A percentile compares a stretch with the other conserved stretches of the same genome.
Conservation (phyloP, 2,888 invertebrate genomes). For the Protophormia terraenovae region DNA sequence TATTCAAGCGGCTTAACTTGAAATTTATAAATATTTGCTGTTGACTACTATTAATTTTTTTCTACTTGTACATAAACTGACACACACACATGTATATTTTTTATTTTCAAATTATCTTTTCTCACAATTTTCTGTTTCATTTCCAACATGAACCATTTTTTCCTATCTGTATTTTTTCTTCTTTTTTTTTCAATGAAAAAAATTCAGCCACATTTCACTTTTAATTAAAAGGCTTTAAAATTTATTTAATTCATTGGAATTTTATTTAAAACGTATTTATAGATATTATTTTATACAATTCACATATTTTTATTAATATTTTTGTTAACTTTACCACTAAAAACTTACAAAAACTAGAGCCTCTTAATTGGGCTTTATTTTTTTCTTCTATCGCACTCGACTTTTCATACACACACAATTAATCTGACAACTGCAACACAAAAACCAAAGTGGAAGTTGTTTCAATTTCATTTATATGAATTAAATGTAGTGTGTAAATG, state of each 20-base stretch:
- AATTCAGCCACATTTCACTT: slow-evolving; percentile 52
- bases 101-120: slow-evolving; percentile 58
- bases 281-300: slow-evolving; percentile 28
- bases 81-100: slow-evolving; percentile 41
- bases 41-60: slow-evolving; percentile 42
- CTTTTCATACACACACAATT: slow-evolving; percentile 61
- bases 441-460: slow-evolving; percentile 23
- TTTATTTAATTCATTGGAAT: background rate
- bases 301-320: slow-evolving; percentile 45
- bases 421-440: slow-evolving; percentile 47
- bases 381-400: slow-evolving; percentile 59
- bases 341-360: slow-evolving; percentile 70
- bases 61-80: background rate
- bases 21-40: slow-evolving; percentile 3
- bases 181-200: slow-evolving; percentile 49
- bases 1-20: background rate
- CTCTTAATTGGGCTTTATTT: slow-evolving; percentile 59
- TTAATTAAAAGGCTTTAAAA: slow-evolving; percentile 21
- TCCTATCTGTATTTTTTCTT: slow-evolving; percentile 56
- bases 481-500: background rate
- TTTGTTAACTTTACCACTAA: slow-evolving; percentile 47
- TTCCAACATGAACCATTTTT: slow-evolving; percentile 53
- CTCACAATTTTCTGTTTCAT: slow-evolving; percentile 53
- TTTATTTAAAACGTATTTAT: slow-evolving; percentile 20
- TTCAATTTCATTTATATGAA: too few relatives aligned